phyloP scores from a whole-genome alignment of 2,888 invertebrate species.

The Teleiodes luculella region DNA sequence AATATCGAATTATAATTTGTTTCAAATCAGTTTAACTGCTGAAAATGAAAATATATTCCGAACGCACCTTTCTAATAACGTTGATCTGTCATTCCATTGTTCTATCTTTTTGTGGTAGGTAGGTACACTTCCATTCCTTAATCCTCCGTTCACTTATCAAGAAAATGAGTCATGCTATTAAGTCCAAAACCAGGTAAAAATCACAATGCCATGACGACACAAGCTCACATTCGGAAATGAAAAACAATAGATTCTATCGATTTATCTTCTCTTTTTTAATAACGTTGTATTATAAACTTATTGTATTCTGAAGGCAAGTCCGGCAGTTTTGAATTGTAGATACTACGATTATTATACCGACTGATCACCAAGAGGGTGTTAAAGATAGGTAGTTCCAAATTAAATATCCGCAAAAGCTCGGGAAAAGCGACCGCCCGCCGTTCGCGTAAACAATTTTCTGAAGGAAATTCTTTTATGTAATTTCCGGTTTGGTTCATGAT shows the following conservation, averaged over 20 bases:
- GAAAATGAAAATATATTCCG: slow-evolving; percentile 19
- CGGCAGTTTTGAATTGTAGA: slow-evolving; percentile 28
- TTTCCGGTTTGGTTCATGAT: slow-evolving; percentile 58
- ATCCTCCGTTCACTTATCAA: slow-evolving; percentile 10
- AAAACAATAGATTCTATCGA: slow-evolving; percentile 44
- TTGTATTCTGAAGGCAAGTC: slow-evolving; percentile 21
- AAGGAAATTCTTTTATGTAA: slow-evolving; percentile 68
- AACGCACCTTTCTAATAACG: slow-evolving; percentile 37
- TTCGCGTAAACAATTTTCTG: slow-evolving; percentile 71
- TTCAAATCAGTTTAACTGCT: too few species aligned
- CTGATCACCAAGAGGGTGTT: slow-evolving; percentile 37
- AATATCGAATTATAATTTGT: too few species aligned
- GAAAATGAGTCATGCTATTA: slow-evolving; percentile 5
- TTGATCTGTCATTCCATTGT: slow-evolving; percentile 34
- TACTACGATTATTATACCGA: slow-evolving; percentile 35
- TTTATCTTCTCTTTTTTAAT: slow-evolving; percentile 24
- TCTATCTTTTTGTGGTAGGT: slow-evolving; percentile 19
- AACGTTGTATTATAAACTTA: background rate
- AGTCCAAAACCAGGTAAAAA: background rate
- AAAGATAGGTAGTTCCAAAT: slow-evolving; percentile 48
- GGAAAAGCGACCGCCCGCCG: slow-evolving; percentile 52
- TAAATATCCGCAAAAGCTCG: slow-evolving; percentile 56
- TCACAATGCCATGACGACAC: slow-evolving; percentile 16
- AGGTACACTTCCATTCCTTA: background rate
- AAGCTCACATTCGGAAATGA: slow-evolving; percentile 26